phyloP scores from a whole-genome alignment of 2,797 vertebrate genomes.

The Xiphorhynchus erythropygius region DNA sequence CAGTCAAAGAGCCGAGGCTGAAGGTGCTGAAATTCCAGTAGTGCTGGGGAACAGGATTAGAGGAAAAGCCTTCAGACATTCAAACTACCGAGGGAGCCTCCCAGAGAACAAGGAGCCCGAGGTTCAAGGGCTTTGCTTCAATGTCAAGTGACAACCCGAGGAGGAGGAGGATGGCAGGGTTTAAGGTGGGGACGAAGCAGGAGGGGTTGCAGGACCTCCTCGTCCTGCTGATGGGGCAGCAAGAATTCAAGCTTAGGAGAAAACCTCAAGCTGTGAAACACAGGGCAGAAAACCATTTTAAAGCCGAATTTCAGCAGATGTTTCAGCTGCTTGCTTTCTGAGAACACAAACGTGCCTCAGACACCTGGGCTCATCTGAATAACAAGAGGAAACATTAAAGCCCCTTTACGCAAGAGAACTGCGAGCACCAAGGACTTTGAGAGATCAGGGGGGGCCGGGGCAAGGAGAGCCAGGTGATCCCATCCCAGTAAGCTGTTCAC shows the following conservation, averaged over 20 bases:
- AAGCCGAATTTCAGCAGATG: background rate
- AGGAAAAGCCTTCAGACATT: background rate
- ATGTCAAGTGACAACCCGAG: background rate
- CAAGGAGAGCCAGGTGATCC: background rate
- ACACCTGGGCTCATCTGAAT: background rate
- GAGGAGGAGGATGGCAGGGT: background rate
- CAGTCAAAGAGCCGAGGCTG: constrained; percentile 42
- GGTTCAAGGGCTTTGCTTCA: background rate
- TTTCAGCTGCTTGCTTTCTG: background rate
- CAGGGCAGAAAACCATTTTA: rapidly evolving
- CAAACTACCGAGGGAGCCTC: background rate
- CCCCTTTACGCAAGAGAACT: background rate
- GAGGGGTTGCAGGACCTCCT: background rate
- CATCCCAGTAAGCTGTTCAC: background rate
- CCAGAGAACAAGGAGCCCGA: background rate
- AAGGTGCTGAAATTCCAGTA: constrained; percentile 62
- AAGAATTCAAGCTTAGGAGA: background rate
- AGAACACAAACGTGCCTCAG: background rate
- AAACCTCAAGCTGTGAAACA: background rate
- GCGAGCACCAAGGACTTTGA: background rate
- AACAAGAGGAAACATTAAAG: background rate
- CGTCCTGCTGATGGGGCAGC: rapidly evolving
- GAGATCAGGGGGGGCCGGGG: background rate
- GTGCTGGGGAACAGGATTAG: constrained; percentile 19
- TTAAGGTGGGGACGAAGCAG: background rate